Base-by-base conservation (phyloP, 2,888 invertebrate genomes). In the Drosophila meridiana region DNA sequence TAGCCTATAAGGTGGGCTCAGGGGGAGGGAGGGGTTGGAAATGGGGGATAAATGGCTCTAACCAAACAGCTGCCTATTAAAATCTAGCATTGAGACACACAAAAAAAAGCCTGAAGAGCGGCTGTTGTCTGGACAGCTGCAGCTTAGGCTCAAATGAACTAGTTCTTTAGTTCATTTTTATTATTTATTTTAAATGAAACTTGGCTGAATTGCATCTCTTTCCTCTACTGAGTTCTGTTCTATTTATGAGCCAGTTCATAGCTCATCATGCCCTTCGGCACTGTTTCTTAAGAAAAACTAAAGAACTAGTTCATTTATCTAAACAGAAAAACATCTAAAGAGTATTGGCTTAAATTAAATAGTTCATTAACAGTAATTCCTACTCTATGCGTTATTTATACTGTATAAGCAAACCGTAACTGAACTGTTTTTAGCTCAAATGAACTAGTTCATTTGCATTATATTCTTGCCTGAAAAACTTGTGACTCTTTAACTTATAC, bases 11-110 rank as follows among this genome's bases (percentile, higher is more conserved):
- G 6, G 11, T 20, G 34, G 11, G 5, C 13, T 28, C 11, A 11
- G 6, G 4, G 0, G 47, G 30, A 14, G 47, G 3, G 3, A 20
- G 20, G 13, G 14, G 38, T 1, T 6, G 14, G 14, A 40, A 30
- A 7, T 3, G 55, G 36, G 28, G 2, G 32, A 11, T 42, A 5
- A n/a, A 26, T 55, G 43, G 45, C 58, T 28, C 28, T 14, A 26
- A 2, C 26, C 11, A 6, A 43, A 14, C 38, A 64, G 53, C 43
- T 48, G 38, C 66, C 40, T 61, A 67, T 63, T 58, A 52, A 64
- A 48, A 40, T 47, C 28, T n/a, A 50, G 50, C 38, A 13, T 32
- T 55, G 8, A 9, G 3, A 6, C 11, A 11, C 38, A n/a, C 1
- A n/a, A n/a, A n/a, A 48, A 30, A 7, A 14, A 28, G 8, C 4